Evolutionary conservation across 2,888 invertebrate species (phyloP), one percentile per base, ranked within the genome.

Genomic region (Limnephilus marmoratus): DNA sequence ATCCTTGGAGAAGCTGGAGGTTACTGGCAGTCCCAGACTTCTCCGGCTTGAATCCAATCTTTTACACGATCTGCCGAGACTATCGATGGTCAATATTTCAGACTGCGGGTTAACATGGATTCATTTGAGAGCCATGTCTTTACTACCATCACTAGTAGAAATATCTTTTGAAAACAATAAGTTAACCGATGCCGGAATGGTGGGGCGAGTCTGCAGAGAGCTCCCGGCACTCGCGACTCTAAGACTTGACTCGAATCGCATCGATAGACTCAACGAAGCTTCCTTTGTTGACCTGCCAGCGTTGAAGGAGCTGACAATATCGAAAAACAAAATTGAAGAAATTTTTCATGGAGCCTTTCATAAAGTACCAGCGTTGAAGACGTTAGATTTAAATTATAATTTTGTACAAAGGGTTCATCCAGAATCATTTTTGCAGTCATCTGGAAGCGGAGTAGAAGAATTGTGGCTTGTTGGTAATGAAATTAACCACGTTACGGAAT

Each of bases 301-400:
- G 94, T 95, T 98, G 18, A 97, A 97, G 93, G 97, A 97, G 93
- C 94, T 98, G 87, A 96, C 97, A 92, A 94, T 98, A 85, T 97
- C 98, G 13, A 97, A 97, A 94, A 98, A 98, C 94, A 96, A 97
- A 85, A 98, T 98, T 85, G 97, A 97, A 29, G 97, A 98, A 94
- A 96, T 98, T 90, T 97, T 97, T 93, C 97, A 98, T 94, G 98
- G 98, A 1, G 98, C 98, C 3, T 98, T 98, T 94, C 97, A 98
- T 94, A 96, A 98, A 94, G 97, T 98, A 2, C 98, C 98, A 0
- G 97, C 97, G 93, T 95, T 98, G 92, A 97, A 97, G 94, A 96
- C 97, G 29, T 96, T 98, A 24, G 98, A 98, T 95, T 95, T 98
- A 93, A 98, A 98, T 94, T 97, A 97, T 94, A 98, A 98, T 94